Evolutionary conservation across 2,113 vertebrate genomes (phyloP).

Genomic region (Cynopterus brachyotis): DNA sequence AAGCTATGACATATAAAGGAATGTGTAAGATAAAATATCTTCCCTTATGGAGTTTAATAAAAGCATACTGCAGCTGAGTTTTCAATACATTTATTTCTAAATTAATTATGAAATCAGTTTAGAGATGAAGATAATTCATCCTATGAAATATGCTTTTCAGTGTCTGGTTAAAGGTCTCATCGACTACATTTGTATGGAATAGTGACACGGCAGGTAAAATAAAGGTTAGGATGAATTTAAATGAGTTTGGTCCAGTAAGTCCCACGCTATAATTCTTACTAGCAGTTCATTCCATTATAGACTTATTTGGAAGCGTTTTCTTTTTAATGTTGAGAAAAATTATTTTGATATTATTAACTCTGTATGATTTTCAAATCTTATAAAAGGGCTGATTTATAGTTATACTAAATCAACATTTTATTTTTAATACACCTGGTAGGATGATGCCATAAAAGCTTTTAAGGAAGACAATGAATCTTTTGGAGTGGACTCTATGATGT

Average conservation of each 20-base stretch:
- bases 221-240: background rate
- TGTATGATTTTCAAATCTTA: constrained; percentile 72
- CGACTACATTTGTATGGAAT: background rate
- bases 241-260: background rate
- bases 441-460: constrained; percentile 82
- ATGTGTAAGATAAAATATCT: background rate
- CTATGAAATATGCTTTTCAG: background rate
- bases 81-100: constrained; percentile 25
- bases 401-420: constrained; percentile 72
- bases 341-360: constrained; percentile 59
- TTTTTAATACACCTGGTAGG: constrained; percentile 78
- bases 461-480: constrained; percentile 80
- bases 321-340: constrained; percentile 66
- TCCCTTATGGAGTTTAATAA: background rate
- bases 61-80: background rate
- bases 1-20: background rate
- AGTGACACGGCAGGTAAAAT: background rate
- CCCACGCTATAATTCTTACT: background rate
- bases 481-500: constrained; percentile 40
- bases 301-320: constrained; percentile 49
- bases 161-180: background rate
- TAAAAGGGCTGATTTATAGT: constrained; percentile 77
- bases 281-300: background rate
- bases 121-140: constrained; percentile 4
- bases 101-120: constrained; percentile 14